Evolutionary conservation across 1,140 invertebrate genomes (phyloP).

Genomic region (Agraylea sexmaculata): DNA sequence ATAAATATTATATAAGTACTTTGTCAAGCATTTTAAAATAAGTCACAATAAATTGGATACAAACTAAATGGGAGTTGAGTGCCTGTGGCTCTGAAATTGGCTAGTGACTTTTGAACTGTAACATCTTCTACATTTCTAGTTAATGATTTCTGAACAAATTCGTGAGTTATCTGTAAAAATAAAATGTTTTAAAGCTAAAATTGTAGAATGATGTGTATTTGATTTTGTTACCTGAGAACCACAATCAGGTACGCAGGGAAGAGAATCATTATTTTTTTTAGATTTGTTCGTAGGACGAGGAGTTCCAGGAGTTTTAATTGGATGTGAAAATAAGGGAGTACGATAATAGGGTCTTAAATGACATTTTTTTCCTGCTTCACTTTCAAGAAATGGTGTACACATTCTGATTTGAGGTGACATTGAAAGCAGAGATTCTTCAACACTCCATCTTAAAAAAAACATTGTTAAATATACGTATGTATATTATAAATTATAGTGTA

Average conservation of each 20-base stretch:
- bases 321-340: constrained; percentile 51
- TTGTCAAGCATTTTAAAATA: not conserved
- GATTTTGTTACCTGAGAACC: not conserved
- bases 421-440: constrained; percentile 48
- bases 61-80: constrained; percentile 43
- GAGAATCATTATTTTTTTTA: constrained; percentile 1
- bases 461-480: constrained; percentile 18
- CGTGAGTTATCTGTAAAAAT: constrained; percentile 44
- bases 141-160: constrained; percentile 60
- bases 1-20: not conserved
- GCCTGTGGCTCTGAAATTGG: constrained; percentile 78
- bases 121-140: constrained; percentile 49
- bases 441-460: constrained; percentile 28
- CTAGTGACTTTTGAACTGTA: constrained; percentile 59
- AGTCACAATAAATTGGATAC: constrained; percentile 14
- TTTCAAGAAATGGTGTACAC: constrained; percentile 79
- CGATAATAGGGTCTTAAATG: constrained; percentile 66
- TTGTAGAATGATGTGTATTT: too few species aligned
- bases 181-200: not conserved
- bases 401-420: constrained; percentile 80
- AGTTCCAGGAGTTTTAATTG: constrained; percentile 5
- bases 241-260: not conserved
- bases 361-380: constrained; percentile 67
- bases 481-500: constrained; percentile 5
- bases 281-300: constrained; percentile 7